Evolutionary conservation across 2,888 invertebrate genomes (phyloP).

Genomic region (Drosophila birchii): DNA sequence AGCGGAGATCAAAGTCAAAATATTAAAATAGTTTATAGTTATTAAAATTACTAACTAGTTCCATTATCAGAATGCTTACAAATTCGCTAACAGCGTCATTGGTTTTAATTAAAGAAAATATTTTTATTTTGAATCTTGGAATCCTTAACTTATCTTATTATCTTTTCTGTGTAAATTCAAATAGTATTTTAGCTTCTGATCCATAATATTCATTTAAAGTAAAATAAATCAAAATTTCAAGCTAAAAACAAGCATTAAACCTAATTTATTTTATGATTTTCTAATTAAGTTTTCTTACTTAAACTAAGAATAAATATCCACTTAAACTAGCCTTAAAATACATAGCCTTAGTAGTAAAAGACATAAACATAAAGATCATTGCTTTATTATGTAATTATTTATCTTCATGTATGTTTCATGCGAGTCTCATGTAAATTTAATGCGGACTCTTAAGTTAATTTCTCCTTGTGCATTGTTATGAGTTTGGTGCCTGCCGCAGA

Average conservation of each 20-base stretch:
- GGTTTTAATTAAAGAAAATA: background rate
- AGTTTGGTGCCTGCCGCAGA: conserved; percentile 71
- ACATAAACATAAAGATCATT: background rate
- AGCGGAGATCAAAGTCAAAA: background rate
- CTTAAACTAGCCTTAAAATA: background rate
- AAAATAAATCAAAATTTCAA: background rate
- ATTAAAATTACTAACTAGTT: no score
- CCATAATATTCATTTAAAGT: background rate
- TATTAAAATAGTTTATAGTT: background rate
- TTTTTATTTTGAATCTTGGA: background rate
- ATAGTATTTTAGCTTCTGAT: background rate
- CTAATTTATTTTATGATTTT: background rate
- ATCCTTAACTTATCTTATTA: background rate
- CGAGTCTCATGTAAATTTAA: background rate
- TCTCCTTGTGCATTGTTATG: conserved; percentile 56
- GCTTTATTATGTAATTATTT: background rate
- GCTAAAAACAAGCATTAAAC: background rate
- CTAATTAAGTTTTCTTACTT: background rate
- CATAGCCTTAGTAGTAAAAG: background rate
- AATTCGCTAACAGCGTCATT: background rate
- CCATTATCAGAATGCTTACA: background rate
- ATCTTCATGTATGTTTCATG: background rate
- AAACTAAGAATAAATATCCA: background rate
- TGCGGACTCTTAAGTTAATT: conserved; percentile 1
- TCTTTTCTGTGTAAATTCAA: no score